A percentile compares a stretch with the other conserved stretches of the same genome.
phyloP scores from a whole-genome alignment of 2,113 vertebrate species.

The Daphoenositta chrysoptera region DNA sequence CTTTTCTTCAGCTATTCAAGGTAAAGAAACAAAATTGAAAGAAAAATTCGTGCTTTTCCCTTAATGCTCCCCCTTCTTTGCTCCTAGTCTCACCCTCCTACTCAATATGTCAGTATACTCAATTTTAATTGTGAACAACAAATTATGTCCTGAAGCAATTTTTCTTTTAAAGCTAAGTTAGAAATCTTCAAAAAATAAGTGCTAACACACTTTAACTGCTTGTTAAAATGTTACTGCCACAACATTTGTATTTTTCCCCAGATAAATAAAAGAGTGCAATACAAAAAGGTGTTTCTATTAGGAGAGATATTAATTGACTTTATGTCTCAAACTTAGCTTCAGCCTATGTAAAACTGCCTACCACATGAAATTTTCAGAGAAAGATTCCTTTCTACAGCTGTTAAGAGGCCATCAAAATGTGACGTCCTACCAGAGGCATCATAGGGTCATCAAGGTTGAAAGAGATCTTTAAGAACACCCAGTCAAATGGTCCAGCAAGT shows the following conservation, averaged over 20 bases:
- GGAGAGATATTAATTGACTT: neutral
- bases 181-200: neutral
- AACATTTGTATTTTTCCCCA: neutral
- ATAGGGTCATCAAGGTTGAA: neutral
- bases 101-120: neutral
- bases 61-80: neutral
- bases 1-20: neutral
- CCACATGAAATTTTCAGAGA: neutral
- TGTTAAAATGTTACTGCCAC: neutral
- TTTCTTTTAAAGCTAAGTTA: neutral
- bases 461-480: neutral
- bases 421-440: neutral
- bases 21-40: neutral
- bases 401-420: neutral
- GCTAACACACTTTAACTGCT: neutral
- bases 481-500: neutral
- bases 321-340: neutral
- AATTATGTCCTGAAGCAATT: neutral
- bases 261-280: neutral
- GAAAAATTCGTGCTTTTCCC: neutral
- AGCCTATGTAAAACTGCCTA: neutral
- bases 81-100: neutral
- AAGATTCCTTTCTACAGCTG: neutral
- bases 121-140: neutral
- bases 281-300: neutral